phyloP scores from a whole-genome alignment of 2,888 invertebrate genomes.

The Latrodectus hesperus region DNA sequence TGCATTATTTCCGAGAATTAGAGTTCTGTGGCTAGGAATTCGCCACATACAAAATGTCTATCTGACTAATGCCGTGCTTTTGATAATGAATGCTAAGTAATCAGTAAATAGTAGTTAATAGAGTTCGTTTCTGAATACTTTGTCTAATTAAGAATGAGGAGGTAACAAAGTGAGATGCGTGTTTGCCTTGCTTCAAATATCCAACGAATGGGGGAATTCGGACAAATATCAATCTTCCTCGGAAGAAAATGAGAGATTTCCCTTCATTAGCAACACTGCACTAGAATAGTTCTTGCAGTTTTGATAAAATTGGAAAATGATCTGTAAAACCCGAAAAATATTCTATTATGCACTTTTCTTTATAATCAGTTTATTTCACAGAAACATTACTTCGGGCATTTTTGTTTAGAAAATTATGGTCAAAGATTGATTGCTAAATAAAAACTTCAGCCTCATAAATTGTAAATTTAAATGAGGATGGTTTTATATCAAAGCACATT shows the following conservation, averaged over 20 bases:
- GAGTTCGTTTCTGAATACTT: conserved; percentile 53
- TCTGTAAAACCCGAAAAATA: background rate
- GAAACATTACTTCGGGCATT: too few species aligned
- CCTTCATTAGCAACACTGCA: conserved; percentile 43
- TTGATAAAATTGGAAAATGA: background rate
- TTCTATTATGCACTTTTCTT: background rate
- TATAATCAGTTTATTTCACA: too few species aligned
- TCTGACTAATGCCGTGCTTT: conserved; percentile 58
- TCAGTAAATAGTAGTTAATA: conserved; percentile 65
- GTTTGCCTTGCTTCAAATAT: conserved; percentile 37
- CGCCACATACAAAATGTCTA: conserved; percentile 53
- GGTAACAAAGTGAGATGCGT: conserved; percentile 34
- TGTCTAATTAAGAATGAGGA: conserved; percentile 55
- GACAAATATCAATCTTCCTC: conserved; percentile 57
- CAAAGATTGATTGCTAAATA: too few species aligned
- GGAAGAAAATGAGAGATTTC: conserved; percentile 30
- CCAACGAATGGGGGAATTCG: conserved; percentile 21
- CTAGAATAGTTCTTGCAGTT: background rate
- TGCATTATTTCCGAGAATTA: conserved; percentile 47
- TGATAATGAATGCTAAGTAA: conserved; percentile 64
- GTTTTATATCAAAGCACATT: too few species aligned
- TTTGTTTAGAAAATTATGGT: too few species aligned
- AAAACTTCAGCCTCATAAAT: too few species aligned
- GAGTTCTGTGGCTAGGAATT: conserved; percentile 33
- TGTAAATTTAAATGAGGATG: too few species aligned